phyloP scores from a whole-genome alignment of 2,797 vertebrate species.

The Acanthiza pusilla region DNA sequence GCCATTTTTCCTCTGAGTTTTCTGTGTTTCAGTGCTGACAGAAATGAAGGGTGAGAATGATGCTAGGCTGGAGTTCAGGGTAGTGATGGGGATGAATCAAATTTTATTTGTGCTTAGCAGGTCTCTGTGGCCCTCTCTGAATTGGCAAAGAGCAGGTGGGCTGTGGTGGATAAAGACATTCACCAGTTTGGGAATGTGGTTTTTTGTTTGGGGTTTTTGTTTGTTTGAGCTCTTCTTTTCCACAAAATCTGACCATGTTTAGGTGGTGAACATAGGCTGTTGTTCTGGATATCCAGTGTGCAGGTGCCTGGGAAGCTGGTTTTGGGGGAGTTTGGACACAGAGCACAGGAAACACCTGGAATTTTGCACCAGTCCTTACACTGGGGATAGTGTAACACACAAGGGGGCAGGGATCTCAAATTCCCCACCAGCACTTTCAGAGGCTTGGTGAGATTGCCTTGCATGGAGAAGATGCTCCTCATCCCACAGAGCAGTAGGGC shows the following conservation, averaged over 20 bases:
- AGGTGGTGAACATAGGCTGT: background rate
- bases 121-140: background rate
- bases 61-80: background rate
- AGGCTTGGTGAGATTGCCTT: background rate
- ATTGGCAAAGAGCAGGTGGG: background rate
- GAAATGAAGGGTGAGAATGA: background rate
- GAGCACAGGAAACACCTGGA: background rate
- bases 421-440: background rate
- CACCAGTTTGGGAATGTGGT: background rate
- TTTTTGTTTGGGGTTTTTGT: background rate
- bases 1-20: background rate
- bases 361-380: background rate
- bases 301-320: background rate
- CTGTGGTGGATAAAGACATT: background rate
- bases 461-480: background rate
- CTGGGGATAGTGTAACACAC: background rate
- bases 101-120: background rate
- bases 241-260: background rate
- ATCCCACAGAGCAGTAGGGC: background rate
- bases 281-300: background rate
- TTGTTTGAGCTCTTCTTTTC: background rate
- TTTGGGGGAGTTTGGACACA: background rate
- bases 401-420: accelerated
- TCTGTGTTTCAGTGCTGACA: background rate
- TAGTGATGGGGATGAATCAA: background rate